Base-by-base conservation (phyloP, 2,888 invertebrate genomes). In the Beris chalybata region DNA sequence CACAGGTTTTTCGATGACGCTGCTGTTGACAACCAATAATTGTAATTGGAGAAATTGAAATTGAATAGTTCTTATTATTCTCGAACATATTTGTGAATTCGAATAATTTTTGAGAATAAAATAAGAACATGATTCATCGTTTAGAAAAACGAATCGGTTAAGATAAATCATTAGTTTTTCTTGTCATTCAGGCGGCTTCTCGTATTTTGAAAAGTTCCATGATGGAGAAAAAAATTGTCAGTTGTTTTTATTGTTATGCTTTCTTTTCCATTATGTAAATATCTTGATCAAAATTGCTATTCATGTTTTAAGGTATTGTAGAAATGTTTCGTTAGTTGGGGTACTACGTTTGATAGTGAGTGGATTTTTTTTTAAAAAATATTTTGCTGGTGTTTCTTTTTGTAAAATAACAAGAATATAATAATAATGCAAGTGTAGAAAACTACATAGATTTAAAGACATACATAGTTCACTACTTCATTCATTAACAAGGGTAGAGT, bases 1-100 rank as follows among this genome's bases (percentile, higher is more conserved):
- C 79, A 32, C 76, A 38, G 5, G 71, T 72, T 73, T 54, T 65
- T 61, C 57, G 65, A 43, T 65, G 55, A 54, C 68, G 68, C 67
- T 67, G 67, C 48, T 68, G 58, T 55, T 56, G 66, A 70, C 57
- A 30, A 59, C 63, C 15, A 52, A 64, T 70, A 67, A 70, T 67
- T 64, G 57, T 55, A 65, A 68, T 65, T 65, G 22, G 22, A 5
- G 52, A 22, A 48, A 11, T 65, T 45, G 15, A 15, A n/a, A 5
- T 61, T 29, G 38, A 38, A 5, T 38, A 38, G 7, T 58, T 57
- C 29, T 58, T 61, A 47, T 9, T 38, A 38, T 38, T 38, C 9
- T 9, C 38, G 38, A 38, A 22, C 2, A 22, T 22, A 22, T 22
- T 22, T 22, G 22, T 22, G 52, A 13, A 58, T 45, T 59, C 4